Percentiles rank a stretch among this genome's conserved stretches.
These are phyloP conservation scores for Philereme vetulata DNA, from an alignment of 2,888 invertebrate genomes.

Conservation along the genomic window DNA sequence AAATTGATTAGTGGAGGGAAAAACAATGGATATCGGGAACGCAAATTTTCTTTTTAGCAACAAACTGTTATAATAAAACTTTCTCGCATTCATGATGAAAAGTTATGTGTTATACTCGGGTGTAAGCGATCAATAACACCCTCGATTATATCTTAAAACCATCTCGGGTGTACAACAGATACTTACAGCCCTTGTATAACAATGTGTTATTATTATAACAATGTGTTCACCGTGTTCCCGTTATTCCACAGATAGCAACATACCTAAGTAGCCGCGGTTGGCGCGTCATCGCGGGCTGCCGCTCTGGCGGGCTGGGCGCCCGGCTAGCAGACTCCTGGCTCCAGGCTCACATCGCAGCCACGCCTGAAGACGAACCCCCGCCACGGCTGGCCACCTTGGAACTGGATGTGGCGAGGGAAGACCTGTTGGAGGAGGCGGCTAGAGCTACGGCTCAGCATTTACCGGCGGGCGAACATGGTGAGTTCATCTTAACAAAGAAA, in stretches of 20 bases:
- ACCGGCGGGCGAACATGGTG: constrained; percentile 92
- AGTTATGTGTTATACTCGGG: no score
- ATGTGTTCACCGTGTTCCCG: no score
- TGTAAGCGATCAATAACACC: no score
- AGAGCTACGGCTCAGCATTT: constrained; percentile 90
- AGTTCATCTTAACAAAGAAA: neutral
- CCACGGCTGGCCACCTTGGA: constrained; percentile 87
- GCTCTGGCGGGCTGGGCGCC: constrained; percentile 84
- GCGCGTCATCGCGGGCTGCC: constrained; percentile 90
- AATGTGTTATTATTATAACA: no score
- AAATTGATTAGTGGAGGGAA: no score
- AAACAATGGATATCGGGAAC: no score
- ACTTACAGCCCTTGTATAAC: no score
- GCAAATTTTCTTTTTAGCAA: no score
- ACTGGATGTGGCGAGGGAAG: constrained; percentile 91
- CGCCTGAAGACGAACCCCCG: constrained; percentile 73
- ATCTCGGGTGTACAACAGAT: no score
- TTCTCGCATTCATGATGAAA: no score
- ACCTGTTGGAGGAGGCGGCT: constrained; percentile 90
- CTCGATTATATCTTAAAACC: no score
- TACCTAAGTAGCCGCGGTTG: constrained; percentile 89
- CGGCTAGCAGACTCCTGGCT: constrained; percentile 85
- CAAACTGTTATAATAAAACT: no score
- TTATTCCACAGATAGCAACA: constrained; percentile 83
- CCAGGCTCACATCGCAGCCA: constrained; percentile 77